Base-by-base conservation (phyloP, 2,888 invertebrate genomes). In the Pyrgus malvae region DNA sequence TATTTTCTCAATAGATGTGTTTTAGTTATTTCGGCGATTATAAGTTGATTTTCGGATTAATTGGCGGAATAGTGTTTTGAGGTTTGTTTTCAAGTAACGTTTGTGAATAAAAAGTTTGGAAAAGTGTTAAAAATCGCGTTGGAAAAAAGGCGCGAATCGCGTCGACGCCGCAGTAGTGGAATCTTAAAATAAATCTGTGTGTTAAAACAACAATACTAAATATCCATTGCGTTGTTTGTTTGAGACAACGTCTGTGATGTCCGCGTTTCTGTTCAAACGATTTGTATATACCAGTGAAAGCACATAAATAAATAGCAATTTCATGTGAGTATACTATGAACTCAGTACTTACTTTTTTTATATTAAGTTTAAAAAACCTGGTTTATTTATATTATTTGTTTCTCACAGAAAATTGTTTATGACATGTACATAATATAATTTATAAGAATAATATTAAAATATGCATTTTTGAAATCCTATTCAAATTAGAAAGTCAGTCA, bases 131-230 rank as follows among this genome's bases (percentile, higher is more conserved):
- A 79, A 78, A 75, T 62, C 67, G 61, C 61, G 62, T 54, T 65
- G 64, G 63, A 66, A 84, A 89, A 88, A 89, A 84, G 89, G 89
- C 89, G 89, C 88, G 85, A 90, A 89, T 55, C 16, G 49, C 16
- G 61, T 60, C 67, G 62, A 67, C 69, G 76, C 76, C 76, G 70
- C 66, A 66, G 65, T 25, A 45, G 29, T 35, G 53, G 14, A 21
- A 27, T 53, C 44, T 19, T 14, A 45, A 45, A 53, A 35, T 51
- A 51, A 37, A 44, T 44, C 42, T 14, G 40, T 14, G 40, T 46
- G 38, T 31, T 46, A 23, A 31, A 29, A 45, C 7, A 54, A 29
- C 45, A 23, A 33, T 17, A 40, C 21, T 40, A 54, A 46, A n/a
- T 35, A 35, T 38, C 23, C 17, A 37, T 3, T 11, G 25, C 44